Evolutionary conservation across 1,140 invertebrate genomes (phyloP).

Genomic region (Zaprionus vittiger): DNA sequence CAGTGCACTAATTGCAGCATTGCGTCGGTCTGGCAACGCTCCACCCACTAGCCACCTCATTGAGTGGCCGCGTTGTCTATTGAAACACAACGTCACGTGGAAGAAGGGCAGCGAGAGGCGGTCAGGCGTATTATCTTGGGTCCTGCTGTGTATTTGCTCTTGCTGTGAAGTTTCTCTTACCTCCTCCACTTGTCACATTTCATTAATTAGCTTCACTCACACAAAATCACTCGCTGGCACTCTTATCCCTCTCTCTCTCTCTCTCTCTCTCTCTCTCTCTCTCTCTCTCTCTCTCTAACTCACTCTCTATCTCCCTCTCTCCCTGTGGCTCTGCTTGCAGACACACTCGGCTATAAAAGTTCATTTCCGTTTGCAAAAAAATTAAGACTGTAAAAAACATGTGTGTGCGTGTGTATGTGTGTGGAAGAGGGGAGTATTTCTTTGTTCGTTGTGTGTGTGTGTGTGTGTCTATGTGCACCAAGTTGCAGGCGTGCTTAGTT

Average conservation of each 20-base stretch:
- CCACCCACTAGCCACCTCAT: too few species aligned
- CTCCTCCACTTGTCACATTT: conserved; percentile 43
- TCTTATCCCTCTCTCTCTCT: background rate
- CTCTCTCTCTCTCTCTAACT: background rate
- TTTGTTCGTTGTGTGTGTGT: background rate
- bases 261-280: too few species aligned
- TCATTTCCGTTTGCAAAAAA: conserved; percentile 69
- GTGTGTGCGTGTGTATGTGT: conserved; percentile 11
- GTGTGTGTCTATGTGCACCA: background rate
- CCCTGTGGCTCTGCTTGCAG: conserved; percentile 45
- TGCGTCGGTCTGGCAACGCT: background rate
- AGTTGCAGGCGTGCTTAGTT: conserved; percentile 55
- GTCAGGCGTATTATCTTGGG: background rate
- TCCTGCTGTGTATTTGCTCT: background rate
- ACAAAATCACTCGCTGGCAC: conserved; percentile 24
- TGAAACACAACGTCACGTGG: too few species aligned
- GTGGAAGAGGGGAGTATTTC: conserved; percentile 14
- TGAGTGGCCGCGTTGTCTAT: too few species aligned
- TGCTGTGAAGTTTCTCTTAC: background rate
- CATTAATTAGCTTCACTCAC: conserved; percentile 47
- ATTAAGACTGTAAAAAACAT: conserved; percentile 29
- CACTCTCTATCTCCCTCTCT: background rate
- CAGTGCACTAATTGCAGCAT: background rate
- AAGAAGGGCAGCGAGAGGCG: too few species aligned
- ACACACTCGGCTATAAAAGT: conserved; percentile 47